Conservation (phyloP, 1,140 invertebrate species). For the Archivesica marissinica region DNA sequence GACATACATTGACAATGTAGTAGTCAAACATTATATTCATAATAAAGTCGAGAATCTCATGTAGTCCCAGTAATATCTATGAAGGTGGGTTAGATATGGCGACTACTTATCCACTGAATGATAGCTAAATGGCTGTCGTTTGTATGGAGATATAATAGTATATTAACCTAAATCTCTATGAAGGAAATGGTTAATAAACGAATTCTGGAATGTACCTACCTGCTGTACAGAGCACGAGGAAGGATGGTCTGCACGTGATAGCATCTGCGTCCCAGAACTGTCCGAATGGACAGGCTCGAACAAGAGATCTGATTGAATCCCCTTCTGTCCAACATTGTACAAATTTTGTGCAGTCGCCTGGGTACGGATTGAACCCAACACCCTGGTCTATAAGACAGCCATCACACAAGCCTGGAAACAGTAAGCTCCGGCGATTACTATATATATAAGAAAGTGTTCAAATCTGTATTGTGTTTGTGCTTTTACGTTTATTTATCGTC, state of each 20-base stretch:
- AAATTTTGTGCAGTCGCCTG: slow-evolving; percentile 77
- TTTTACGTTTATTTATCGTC: not conserved
- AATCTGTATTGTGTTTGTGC: not conserved
- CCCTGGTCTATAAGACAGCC: slow-evolving; percentile 75
- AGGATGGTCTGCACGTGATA: slow-evolving; percentile 73
- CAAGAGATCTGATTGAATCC: slow-evolving; percentile 56
- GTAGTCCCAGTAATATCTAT: no score
- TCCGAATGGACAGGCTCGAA: slow-evolving; percentile 77
- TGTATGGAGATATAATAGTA: no score
- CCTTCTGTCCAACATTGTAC: slow-evolving; percentile 73
- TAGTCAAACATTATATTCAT: no score
- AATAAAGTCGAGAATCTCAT: no score
- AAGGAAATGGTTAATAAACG: no score
- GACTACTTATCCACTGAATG: no score
- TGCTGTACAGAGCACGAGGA: slow-evolving; percentile 61
- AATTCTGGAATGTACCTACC: no score
- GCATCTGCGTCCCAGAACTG: slow-evolving; percentile 76
- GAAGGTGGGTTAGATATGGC: no score
- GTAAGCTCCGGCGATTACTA: not conserved
- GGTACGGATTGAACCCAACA: slow-evolving; percentile 76
- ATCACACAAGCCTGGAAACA: slow-evolving; percentile 71
- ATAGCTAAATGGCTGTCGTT: no score
- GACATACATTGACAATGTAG: no score
- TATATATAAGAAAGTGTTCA: not conserved
- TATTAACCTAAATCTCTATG: no score